Conservation (phyloP, 2,797 vertebrate genomes). For the Sebastes vulpes region DNA sequence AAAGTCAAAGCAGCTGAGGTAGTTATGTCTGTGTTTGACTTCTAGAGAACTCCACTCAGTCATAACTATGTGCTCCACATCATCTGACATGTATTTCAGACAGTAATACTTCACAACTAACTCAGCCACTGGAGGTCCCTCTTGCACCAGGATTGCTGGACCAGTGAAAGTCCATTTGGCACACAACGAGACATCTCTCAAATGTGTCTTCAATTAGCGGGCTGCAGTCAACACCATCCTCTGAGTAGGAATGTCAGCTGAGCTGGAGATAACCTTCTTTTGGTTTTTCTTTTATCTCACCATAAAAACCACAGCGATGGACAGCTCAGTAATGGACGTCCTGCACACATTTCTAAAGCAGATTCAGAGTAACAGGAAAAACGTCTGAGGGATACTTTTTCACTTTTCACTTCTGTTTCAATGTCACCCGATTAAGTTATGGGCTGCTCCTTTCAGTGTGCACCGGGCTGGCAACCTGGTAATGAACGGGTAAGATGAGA, state of each 20-base stretch:
- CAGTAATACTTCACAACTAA: too few relatives aligned
- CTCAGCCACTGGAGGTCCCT: constrained; percentile 76
- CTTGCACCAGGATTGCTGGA: constrained; percentile 65
- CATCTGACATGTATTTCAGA: background rate
- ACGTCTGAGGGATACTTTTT: constrained; percentile 37
- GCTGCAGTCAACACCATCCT: constrained; percentile 69
- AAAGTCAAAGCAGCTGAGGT: background rate
- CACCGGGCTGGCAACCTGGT: background rate
- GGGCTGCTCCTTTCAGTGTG: background rate
- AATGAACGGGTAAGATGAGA: constrained; percentile 32
- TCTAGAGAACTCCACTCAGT: constrained; percentile 3
- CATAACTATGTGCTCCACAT: constrained; percentile 1
- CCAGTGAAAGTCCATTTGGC: constrained; percentile 25
- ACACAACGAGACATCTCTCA: constrained; percentile 34
- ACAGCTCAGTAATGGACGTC: constrained; percentile 38
- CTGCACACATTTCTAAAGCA: constrained; percentile 57
- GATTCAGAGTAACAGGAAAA: constrained; percentile 25
- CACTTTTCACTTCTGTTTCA: constrained; percentile 18
- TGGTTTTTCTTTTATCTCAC: constrained; percentile 66
- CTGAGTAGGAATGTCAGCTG: constrained; percentile 74
- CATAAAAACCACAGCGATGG: constrained; percentile 49
- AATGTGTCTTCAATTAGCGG: constrained; percentile 82
- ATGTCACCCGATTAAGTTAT: constrained; percentile 24
- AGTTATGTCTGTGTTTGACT: background rate
- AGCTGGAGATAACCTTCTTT: constrained; percentile 69